phyloP scores from a whole-genome alignment of 1,140 invertebrate genomes.

The Diorhabda sublineata region DNA sequence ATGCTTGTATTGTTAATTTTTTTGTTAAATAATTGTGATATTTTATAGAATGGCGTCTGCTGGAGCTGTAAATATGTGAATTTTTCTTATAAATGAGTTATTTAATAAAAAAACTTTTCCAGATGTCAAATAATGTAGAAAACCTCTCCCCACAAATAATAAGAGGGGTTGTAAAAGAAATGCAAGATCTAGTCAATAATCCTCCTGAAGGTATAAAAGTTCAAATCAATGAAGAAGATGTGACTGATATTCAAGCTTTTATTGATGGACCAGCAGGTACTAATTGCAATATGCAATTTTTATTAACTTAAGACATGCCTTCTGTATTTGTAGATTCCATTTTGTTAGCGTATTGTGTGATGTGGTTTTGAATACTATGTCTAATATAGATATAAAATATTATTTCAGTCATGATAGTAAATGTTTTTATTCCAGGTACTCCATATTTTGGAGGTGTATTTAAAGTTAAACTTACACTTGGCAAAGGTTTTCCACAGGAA shows the following conservation, averaged over 20 bases:
- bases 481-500: conserved; percentile 88
- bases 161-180: conserved; percentile 76
- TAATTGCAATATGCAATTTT: background rate
- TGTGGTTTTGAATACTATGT: background rate
- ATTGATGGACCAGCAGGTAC: conserved; percentile 72
- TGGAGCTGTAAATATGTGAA: conserved; percentile 23
- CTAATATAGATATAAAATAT: background rate
- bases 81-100: conserved; percentile 4
- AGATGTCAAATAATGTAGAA: conserved; percentile 89
- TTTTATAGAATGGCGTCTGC: conserved; percentile 26
- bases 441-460: conserved; percentile 83
- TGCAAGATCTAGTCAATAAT: conserved; percentile 68
- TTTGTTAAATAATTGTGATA: conserved; percentile 29
- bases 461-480: conserved; percentile 83
- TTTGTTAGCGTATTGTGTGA: background rate
- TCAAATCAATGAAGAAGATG: conserved; percentile 82
- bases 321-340: background rate
- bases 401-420: background rate
- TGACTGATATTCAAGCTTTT: conserved; percentile 87
- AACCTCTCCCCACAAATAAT: conserved; percentile 92
- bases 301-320: background rate
- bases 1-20: conserved; percentile 11
- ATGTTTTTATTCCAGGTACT: conserved; percentile 59
- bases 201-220: conserved; percentile 88
- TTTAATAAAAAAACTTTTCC: conserved; percentile 17